Base-by-base conservation (phyloP, 2,797 vertebrate species). In the Melanogrammus aeglefinus region DNA sequence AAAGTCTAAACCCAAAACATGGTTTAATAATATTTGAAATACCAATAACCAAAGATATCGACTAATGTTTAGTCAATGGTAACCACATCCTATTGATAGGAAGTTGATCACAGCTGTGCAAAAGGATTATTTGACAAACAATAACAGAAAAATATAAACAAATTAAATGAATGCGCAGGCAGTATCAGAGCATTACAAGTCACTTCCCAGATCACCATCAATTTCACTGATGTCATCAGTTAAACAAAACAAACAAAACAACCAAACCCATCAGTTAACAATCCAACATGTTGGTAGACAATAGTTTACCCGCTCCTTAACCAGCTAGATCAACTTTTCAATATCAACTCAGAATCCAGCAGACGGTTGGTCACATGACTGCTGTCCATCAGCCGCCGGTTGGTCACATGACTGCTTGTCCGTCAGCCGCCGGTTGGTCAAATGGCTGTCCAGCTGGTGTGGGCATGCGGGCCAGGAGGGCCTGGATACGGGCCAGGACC, bases 401-500 rank as follows among this genome's bases (percentile, higher is more conserved):
- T 14, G 29, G 57, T 69, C 57, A 44, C 76, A 72, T 69, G 36
- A n/a, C 16, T 27, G 16, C 31, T 27, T 27, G 41, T 69, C 66
- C 13, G 18, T 6, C 41, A 5, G 7, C 2, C 13, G 36, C 79
- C 6, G 87, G 85, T 24, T n/a, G 57, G n/a, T 63, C 31, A 36
- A 35, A 36, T 73, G 72, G 14, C 2, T n/a, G 47, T 63, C 51
- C 29, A 24, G 29, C 47, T 9, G 41, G 14, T 24, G 36, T 80
- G 9, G 87, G 86, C 38, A 84, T 82, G 76, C 77, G 87, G 81
- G 92, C 87, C 78, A 97, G 81, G 33, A 97, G 89, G 78, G 89
- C 94, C 86, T 97, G 97, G 35, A 99, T 88, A 1, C 97, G 92
- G 29, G 94, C 93, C 84, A 99, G 89, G 80, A 98, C 96, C 76